Evolutionary conservation across 2,888 invertebrate species (phyloP).

Genomic region (Plusia festucae): DNA sequence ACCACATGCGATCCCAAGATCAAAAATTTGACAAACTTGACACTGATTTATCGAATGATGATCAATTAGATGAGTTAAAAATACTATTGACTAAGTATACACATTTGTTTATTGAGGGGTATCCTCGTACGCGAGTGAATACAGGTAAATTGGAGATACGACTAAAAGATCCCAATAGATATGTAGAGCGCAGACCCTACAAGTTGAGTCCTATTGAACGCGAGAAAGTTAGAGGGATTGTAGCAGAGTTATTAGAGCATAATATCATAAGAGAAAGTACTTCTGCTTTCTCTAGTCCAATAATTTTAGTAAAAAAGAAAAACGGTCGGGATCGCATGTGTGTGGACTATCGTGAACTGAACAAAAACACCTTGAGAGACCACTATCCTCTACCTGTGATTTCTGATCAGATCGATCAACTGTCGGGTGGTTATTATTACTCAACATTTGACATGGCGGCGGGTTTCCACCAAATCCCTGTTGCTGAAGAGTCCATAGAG

Average conservation of each 20-base stretch:
- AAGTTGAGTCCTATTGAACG: conserved; percentile 57
- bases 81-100: too few relatives aligned
- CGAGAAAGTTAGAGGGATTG: conserved; percentile 55
- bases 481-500: conserved; percentile 50
- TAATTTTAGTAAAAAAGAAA: conserved; percentile 57
- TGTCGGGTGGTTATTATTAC: conserved; percentile 17
- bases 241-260: conserved; percentile 55
- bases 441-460: conserved; percentile 35
- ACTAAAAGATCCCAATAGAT: conserved; percentile 52
- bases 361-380: conserved; percentile 35
- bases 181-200: conserved; percentile 60
- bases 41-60: conserved; percentile 31
- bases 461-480: conserved; percentile 49
- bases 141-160: conserved; percentile 50
- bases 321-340: conserved; percentile 50
- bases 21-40: conserved; percentile 49
- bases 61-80: conserved; percentile 33
- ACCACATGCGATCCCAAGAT: too few relatives aligned
- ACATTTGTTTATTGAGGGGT: conserved; percentile 49
- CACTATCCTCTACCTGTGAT: conserved; percentile 37
- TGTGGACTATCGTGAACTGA: conserved; percentile 41
- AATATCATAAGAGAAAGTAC: conserved; percentile 60
- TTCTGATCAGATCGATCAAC: conserved; percentile 33
- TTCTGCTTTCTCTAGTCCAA: conserved; percentile 62
- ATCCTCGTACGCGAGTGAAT: conserved; percentile 51